Conservation (phyloP, 2,797 vertebrate genomes). For the Euthynnus affinis region DNA sequence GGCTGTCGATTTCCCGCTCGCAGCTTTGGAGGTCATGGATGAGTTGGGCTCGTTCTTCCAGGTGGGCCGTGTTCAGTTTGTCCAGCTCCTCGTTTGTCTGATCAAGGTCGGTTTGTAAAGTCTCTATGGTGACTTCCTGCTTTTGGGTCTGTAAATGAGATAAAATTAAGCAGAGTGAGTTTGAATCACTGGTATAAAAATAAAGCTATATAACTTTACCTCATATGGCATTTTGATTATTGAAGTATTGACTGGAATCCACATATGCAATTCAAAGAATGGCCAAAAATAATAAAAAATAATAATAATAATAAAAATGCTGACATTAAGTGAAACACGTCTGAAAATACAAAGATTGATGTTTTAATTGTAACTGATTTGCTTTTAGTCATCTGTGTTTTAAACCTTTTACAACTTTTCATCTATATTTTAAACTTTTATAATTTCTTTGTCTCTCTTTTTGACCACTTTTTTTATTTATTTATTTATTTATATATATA, state of each 20-base stretch:
- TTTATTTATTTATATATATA: too few species aligned
- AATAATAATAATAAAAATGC: background rate
- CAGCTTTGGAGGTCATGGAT: constrained; percentile 92
- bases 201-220: background rate
- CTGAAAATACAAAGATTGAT: background rate
- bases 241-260: background rate
- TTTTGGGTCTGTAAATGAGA: constrained; percentile 85
- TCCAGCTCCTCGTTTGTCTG: constrained; percentile 94
- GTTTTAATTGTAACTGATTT: too few species aligned
- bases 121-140: constrained; percentile 87
- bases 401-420: too few species aligned
- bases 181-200: background rate
- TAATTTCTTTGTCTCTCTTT: too few species aligned
- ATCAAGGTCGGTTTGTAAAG: constrained; percentile 88
- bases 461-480: too few species aligned
- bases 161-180: background rate
- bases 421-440: too few species aligned
- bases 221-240: background rate
- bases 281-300: background rate
- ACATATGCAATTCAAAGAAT: background rate
- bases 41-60: constrained; percentile 92
- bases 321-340: background rate
- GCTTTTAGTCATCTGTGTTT: too few species aligned
- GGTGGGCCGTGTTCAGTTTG: constrained; percentile 89
- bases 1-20: constrained; percentile 91